Conservation (phyloP, 2,113 vertebrate genomes). For the Prionailurus viverrinus region DNA sequence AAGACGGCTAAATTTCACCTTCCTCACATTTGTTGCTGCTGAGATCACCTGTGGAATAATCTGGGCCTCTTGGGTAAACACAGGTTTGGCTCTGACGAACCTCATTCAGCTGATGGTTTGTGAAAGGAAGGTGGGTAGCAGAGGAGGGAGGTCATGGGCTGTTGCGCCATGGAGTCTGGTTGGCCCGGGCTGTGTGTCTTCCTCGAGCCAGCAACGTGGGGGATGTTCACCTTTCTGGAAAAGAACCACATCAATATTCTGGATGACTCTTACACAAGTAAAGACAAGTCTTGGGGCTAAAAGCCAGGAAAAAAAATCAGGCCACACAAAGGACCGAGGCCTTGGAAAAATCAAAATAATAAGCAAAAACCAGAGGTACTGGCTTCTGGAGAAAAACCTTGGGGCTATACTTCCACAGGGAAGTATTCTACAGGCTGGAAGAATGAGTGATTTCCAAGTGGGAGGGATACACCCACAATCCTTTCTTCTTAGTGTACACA, state of each 20-base stretch:
- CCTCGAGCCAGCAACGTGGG: background rate
- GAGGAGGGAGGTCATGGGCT: fast-evolving
- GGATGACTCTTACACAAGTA: conserved; percentile 31
- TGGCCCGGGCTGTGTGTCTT: background rate
- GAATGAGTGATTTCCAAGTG: background rate
- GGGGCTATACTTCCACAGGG: background rate
- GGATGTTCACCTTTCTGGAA: conserved; percentile 23
- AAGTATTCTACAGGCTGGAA: background rate
- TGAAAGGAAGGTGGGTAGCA: background rate
- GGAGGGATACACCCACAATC: background rate
- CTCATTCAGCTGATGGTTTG: background rate
- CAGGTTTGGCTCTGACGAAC: background rate
- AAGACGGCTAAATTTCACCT: background rate
- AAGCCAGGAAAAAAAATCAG: background rate
- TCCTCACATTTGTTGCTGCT: background rate
- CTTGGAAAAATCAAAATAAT: background rate
- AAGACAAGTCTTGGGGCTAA: background rate
- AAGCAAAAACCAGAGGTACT: background rate
- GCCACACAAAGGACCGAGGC: background rate
- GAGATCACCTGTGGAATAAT: background rate
- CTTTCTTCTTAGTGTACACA: background rate
- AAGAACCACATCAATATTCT: conserved; percentile 26
- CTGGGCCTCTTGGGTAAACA: background rate
- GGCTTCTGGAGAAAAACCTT: background rate
- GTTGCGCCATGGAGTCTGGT: background rate